These are phyloP conservation scores for Acanthosoma haemorrhoidale DNA, from an alignment of 2,888 invertebrate species.

Conservation along the genomic window DNA sequence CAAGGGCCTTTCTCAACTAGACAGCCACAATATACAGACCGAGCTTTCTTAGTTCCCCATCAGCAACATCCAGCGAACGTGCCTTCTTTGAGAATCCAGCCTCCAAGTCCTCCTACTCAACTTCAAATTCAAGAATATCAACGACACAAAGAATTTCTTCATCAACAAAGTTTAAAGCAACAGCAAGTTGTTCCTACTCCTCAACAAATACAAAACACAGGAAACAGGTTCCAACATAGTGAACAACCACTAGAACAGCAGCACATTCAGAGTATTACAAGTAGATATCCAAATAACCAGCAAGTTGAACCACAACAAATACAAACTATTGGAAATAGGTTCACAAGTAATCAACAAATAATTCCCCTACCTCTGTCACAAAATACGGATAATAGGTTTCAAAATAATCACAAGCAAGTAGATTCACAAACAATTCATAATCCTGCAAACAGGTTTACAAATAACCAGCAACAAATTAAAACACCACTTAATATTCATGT, in stretches of 20 bases:
- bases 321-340: not conserved
- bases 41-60: not conserved
- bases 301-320: not conserved
- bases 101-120: constrained; percentile 22
- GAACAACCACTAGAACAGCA: too few species aligned
- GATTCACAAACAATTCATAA: not conserved
- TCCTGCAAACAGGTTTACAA: not conserved
- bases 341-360: not conserved
- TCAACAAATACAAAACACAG: not conserved
- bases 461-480: constrained; percentile 15
- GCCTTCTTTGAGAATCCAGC: not conserved
- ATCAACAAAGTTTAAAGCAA: constrained; percentile 44
- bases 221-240: not conserved
- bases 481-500: constrained; percentile 19
- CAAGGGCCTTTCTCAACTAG: not conserved
- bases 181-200: constrained; percentile 41
- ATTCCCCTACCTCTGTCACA: constrained; percentile 45
- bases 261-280: too few species aligned
- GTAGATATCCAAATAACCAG: not conserved
- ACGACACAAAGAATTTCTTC: constrained; percentile 43
- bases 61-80: not conserved
- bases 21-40: not conserved
- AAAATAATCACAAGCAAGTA: constrained; percentile 43
- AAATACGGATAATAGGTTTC: constrained; percentile 48
- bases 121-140: constrained; percentile 37